These are phyloP conservation scores for Calliscelio sp. DNA, from an alignment of 2,888 invertebrate genomes.

Conservation along the genomic window DNA sequence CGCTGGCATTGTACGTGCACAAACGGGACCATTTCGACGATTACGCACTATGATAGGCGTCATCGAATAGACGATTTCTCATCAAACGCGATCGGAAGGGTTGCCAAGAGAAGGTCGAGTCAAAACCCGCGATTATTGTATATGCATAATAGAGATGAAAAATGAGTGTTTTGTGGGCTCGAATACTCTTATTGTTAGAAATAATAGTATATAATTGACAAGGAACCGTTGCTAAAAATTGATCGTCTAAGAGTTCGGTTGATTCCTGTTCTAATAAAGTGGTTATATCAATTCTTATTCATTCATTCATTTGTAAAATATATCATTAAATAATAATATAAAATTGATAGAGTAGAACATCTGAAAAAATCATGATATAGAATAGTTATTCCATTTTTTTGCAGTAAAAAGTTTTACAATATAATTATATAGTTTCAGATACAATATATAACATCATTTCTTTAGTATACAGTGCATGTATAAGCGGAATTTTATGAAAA, in stretches of 20 bases:
- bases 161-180: constrained; percentile 58
- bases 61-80: constrained; percentile 76
- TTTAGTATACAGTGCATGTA: too few species aligned
- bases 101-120: constrained; percentile 55
- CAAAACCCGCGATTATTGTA: constrained; percentile 67
- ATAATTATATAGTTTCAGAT: too few species aligned
- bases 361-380: too few species aligned
- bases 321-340: too few species aligned
- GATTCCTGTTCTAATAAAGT: constrained; percentile 27
- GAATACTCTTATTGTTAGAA: constrained; percentile 59
- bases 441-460: too few species aligned
- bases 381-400: too few species aligned
- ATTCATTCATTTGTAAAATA: too few species aligned
- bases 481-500: too few species aligned
- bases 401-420: too few species aligned
- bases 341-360: too few species aligned
- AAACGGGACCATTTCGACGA: constrained; percentile 70
- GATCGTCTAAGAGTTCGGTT: constrained; percentile 29
- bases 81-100: constrained; percentile 74
- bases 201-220: constrained; percentile 59
- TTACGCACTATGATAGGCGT: constrained; percentile 64
- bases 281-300: too few species aligned
- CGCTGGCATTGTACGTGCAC: constrained; percentile 61
- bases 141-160: constrained; percentile 59
- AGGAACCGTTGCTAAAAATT: constrained; percentile 58